Conservation (phyloP, 2,113 vertebrate species). For the Anarrhichthys ocellatus region DNA sequence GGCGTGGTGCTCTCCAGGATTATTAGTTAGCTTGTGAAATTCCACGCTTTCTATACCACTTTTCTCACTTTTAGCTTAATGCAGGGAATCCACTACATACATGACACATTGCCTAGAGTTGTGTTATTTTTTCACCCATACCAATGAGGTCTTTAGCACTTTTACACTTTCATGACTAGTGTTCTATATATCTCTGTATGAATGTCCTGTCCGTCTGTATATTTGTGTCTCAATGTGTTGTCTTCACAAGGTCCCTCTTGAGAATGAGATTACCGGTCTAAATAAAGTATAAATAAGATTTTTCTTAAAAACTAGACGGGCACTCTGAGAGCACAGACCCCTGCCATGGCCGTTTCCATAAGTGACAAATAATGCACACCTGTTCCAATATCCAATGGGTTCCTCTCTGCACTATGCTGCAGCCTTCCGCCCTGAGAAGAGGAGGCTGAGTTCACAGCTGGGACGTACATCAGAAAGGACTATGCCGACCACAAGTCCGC, state of each 20-base stretch:
- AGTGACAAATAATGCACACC: too few relatives aligned
- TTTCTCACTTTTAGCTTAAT: conserved; percentile 11
- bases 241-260: too few relatives aligned
- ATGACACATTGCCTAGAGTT: neutral
- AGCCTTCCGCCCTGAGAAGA: neutral
- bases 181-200: too few relatives aligned
- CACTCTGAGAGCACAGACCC: too few relatives aligned
- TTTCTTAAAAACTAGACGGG: too few relatives aligned
- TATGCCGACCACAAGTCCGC: neutral
- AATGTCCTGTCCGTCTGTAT: too few relatives aligned
- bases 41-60: conserved; percentile 11
- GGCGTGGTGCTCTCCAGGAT: neutral
- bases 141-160: neutral
- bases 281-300: too few relatives aligned
- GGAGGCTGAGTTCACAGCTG: neutral
- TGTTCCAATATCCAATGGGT: too few relatives aligned
- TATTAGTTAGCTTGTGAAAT: conserved; percentile 22
- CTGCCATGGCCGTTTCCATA: too few relatives aligned
- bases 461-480: neutral
- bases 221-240: too few relatives aligned
- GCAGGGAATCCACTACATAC: neutral
- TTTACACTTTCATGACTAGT: neutral
- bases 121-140: neutral
- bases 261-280: too few relatives aligned
- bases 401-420: too few relatives aligned